Evolutionary conservation across 2,888 invertebrate genomes (phyloP).

Genomic region (Eupithecia vulgata): DNA sequence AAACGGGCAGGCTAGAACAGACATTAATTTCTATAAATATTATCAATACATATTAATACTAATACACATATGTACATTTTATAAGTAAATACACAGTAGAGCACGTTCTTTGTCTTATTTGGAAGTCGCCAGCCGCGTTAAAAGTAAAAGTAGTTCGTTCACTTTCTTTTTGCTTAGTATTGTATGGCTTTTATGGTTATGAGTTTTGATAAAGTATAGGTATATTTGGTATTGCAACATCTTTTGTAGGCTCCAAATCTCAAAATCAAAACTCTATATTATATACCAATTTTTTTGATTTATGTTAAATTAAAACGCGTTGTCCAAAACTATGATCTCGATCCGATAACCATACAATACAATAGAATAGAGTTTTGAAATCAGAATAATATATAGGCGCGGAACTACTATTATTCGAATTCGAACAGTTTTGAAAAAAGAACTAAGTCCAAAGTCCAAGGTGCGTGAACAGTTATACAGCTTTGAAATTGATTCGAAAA

Average conservation of each 20-base stretch:
- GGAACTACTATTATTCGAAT: not conserved
- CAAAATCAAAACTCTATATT: not conserved
- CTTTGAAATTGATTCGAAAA: not conserved
- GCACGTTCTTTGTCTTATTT: conserved; percentile 2
- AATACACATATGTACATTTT: not conserved
- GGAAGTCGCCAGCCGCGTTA: conserved; percentile 7
- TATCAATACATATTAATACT: not conserved
- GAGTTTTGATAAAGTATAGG: not conserved
- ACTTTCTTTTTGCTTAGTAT: conserved; percentile 6
- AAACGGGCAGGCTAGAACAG: not conserved
- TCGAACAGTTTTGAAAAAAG: not conserved
- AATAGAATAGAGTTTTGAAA: not conserved
- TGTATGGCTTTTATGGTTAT: not conserved
- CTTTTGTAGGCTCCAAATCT: not conserved
- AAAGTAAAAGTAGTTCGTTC: conserved; percentile 8
- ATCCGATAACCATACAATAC: not conserved
- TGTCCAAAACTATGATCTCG: not conserved
- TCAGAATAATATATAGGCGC: not conserved
- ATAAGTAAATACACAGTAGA: not conserved
- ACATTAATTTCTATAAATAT: not conserved
- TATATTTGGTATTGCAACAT: not conserved
- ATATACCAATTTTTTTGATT: not conserved
- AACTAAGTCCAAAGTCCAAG: not conserved
- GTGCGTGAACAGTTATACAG: not conserved
- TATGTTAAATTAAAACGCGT: not conserved